These are phyloP conservation scores for Daktulosphaira vitifoliae DNA, from an alignment of 1,140 invertebrate genomes.

Conservation along the genomic window DNA sequence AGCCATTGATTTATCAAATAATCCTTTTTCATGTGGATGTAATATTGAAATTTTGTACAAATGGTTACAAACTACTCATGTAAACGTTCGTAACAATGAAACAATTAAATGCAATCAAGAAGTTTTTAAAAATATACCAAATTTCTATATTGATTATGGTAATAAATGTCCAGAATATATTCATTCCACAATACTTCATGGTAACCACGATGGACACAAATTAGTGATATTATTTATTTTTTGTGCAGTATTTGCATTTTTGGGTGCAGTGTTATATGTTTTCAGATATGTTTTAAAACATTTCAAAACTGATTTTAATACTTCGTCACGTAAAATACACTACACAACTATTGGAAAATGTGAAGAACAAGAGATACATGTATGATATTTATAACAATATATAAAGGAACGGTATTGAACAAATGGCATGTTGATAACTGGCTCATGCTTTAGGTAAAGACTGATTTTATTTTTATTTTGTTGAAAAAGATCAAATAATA, in stretches of 20 bases:
- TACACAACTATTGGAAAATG: constrained; percentile 58
- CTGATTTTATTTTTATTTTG: constrained; percentile 13
- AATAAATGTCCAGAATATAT: constrained; percentile 12
- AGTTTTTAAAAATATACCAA: constrained; percentile 38
- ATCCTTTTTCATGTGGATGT: constrained; percentile 61
- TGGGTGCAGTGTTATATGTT: constrained; percentile 52
- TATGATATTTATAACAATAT: constrained; percentile 38
- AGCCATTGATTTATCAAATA: constrained; percentile 56
- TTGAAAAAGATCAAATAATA: no score
- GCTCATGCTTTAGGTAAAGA: constrained; percentile 31
- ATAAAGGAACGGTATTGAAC: constrained; percentile 6
- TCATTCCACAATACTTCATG: constrained; percentile 15
- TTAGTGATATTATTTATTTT: constrained; percentile 41
- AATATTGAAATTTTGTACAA: constrained; percentile 52
- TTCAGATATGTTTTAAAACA: constrained; percentile 49
- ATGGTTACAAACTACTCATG: constrained; percentile 57
- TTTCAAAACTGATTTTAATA: constrained; percentile 55
- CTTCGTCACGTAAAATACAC: constrained; percentile 59
- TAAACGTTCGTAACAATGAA: constrained; percentile 52
- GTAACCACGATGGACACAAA: constrained; percentile 40
- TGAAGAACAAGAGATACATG: constrained; percentile 46
- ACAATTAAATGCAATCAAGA: constrained; percentile 47
- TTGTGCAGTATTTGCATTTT: constrained; percentile 40
- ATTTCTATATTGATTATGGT: not conserved
- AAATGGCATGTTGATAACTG: constrained; percentile 16